Base-by-base conservation (phyloP, 2,113 vertebrate genomes). In the Haliaeetus leucogaster region DNA sequence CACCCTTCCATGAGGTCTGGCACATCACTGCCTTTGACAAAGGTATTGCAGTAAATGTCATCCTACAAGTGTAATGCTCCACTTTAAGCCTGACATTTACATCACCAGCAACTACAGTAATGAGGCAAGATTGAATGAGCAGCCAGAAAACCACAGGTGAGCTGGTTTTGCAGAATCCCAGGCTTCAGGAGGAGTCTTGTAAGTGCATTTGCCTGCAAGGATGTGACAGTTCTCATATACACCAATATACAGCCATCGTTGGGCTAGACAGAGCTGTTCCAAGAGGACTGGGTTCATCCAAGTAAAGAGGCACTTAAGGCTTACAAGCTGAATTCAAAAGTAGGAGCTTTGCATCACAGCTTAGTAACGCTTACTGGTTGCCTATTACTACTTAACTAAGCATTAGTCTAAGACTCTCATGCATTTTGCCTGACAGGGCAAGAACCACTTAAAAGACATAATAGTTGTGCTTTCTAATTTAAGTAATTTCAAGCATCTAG, bases 21-120 rank as follows among this genome's bases (percentile, higher is more conserved):
- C 91, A 91, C 62, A 61, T 95, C 93, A 79, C 53, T 68, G 70
- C 61, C 80, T 48, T 20, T 87, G 94, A 91, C 93, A 89, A 43
- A 86, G 67, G 9, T 14, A 71, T 38, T 22, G 65, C 77, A 84
- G 77, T 43, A 76, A 36, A 95, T 89, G 73, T 29, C 80, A 82
- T 76, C 61, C 81, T 48, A 7, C 21, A 7, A 56, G 43, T 1
- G 65, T 92, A n/a, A 91, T n/a, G 58, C 14, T 45, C 56, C 43
- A 29, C 77, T 95, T 93, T 36, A 16, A 85, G 68, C 53, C 91
- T 87, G 86, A 50, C 81, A 89, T 95, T 86, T 80, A 79, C 4
- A 1, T n/a, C 86, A 61, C 65, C 65, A 91, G 82, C 72, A 70
- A 5, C 50, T 80, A 70, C 71, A 77, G 52, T 16, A 78, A 27